These are phyloP conservation scores for Allobates femoralis DNA, from an alignment of 2,797 vertebrate species.

Conservation along the genomic window DNA sequence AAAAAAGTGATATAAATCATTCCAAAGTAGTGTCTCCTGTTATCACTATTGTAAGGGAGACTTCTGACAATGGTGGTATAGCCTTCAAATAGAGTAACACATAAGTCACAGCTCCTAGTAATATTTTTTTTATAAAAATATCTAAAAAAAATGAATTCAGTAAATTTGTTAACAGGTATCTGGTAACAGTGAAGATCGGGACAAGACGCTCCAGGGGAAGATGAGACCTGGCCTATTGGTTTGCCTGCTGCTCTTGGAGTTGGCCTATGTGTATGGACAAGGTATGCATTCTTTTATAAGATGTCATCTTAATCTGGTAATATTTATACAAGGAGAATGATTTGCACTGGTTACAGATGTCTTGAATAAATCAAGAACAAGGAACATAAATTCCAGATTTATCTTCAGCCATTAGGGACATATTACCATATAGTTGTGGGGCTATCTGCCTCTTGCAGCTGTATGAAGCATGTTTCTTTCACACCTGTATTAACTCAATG, in stretches of 20 bases:
- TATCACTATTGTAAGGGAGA: not conserved
- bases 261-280: conserved; percentile 70
- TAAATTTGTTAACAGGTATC: conserved; percentile 63
- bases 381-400: conserved; percentile 4
- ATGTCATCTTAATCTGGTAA: not conserved
- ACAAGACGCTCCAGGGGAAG: conserved; percentile 19
- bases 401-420: conserved; percentile 2
- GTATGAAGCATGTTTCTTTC: not conserved
- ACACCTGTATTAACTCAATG: not conserved
- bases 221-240: conserved; percentile 58
- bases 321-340: not conserved
- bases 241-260: conserved; percentile 69
- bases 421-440: not conserved
- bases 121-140: not conserved
- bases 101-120: not conserved
- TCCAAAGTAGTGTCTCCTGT: not conserved
- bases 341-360: conserved; percentile 28
- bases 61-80: not conserved
- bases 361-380: conserved; percentile 41
- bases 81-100: not conserved
- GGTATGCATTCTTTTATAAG: conserved; percentile 26
- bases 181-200: conserved; percentile 32
- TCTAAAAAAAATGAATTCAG: conserved; percentile 1
- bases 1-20: not conserved
- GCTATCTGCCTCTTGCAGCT: not conserved